Base-by-base conservation (phyloP, 2,113 vertebrate species). In the Grantiella picta region DNA sequence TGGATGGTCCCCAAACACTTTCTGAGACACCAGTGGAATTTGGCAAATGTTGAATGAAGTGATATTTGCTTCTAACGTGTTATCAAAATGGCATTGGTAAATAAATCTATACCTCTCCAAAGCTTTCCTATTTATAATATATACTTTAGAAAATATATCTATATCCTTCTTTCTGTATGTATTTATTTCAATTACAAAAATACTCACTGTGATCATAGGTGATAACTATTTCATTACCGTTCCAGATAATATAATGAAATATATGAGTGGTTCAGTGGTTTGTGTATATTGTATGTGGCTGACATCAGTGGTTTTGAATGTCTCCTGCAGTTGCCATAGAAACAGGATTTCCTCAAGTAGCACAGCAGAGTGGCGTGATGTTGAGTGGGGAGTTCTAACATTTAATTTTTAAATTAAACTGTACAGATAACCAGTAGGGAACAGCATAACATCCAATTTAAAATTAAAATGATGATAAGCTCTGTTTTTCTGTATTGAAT, bases 271-370 rank as follows among this genome's bases (percentile, higher is more conserved):
- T 92, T 97, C 90, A 79, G 75, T 82, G 64, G 42, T 92, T 94
- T 95, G 22, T 92, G n/a, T 78, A 72, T 92, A 63, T n/a, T 85
- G 70, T 91, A 68, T 85, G 83, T 93, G 87, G 84, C 60, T 95
- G 87, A 97, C 86, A 93, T 95, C 92, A 94, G 54, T 81, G 92
- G 31, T 83, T 97, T 82, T 73, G 90, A 97, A 91, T 94, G 52
- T 94, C 90, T 97, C 60, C 75, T 60, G 83, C 81, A 86, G 97
- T 98, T 97, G 68, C 98, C 96, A 97, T 98, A 93, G 98, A 93
- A 98, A 98, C 97, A 93, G 66, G 92, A 92, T 94, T 97, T 97
- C 73, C 94, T 95, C 88, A 91, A 97, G 82, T 80, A 96, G 81
- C 4, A 40, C 87, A 96, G 92, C 73, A 91, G 86, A 96, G 80